Percentiles rank a stretch among this genome's conserved stretches.
Evolutionary conservation across 2,797 vertebrate species (phyloP).

Genomic region (Oreortyx pictus): DNA sequence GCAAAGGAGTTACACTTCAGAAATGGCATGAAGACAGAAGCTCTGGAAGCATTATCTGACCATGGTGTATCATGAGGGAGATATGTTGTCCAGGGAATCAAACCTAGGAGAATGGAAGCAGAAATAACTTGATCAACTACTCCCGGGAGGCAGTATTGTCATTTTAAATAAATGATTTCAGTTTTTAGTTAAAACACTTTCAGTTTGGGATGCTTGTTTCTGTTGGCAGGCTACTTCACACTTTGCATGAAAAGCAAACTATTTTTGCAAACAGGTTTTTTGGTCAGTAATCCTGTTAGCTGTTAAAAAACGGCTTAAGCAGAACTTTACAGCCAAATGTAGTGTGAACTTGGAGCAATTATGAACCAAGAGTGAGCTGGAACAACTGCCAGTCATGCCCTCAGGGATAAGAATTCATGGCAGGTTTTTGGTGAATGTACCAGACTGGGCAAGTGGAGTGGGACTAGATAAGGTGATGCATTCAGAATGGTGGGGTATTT

Average conservation of each 20-base stretch:
- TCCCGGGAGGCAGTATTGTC: not conserved
- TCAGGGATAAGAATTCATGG: not conserved
- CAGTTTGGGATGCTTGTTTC: not conserved
- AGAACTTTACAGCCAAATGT: slow-evolving; percentile 27
- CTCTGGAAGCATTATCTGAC: not conserved
- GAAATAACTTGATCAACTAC: not conserved
- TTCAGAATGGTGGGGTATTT: accelerated
- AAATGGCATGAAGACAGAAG: not conserved
- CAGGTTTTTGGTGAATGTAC: not conserved
- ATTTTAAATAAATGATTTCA: not conserved
- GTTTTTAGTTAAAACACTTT: not conserved
- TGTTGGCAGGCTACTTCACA: not conserved
- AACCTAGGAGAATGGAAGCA: not conserved
- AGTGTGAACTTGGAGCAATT: not conserved
- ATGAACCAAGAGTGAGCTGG: not conserved
- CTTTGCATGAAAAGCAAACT: not conserved
- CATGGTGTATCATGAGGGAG: not conserved
- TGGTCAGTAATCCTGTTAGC: not conserved
- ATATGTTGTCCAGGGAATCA: not conserved
- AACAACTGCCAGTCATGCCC: not conserved
- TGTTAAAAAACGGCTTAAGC: not conserved
- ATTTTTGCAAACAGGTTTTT: not conserved
- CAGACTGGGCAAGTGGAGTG: not conserved
- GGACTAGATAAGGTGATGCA: not conserved
- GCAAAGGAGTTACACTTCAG: not conserved